Conservation (phyloP, 2,797 vertebrate genomes). For the Acrocephalus scirpaceus region DNA sequence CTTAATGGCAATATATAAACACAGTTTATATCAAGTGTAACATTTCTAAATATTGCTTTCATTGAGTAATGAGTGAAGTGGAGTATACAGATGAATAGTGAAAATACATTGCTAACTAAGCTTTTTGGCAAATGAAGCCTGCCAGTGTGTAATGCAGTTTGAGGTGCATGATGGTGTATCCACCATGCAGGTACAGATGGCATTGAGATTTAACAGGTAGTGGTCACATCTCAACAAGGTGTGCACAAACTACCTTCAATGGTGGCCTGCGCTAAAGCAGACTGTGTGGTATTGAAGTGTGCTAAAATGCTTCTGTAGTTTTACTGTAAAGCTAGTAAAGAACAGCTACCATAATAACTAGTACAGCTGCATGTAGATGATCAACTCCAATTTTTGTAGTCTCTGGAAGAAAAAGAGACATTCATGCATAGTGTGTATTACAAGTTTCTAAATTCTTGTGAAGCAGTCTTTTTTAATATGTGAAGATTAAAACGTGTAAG, state of each 20-base stretch:
- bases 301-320: neutral
- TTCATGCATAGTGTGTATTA: neutral
- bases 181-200: accelerated
- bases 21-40: neutral
- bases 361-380: neutral
- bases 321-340: neutral
- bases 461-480: neutral
- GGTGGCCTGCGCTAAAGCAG: neutral
- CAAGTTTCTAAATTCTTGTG: neutral
- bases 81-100: neutral
- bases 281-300: neutral
- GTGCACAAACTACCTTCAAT: neutral
- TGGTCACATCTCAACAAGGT: neutral
- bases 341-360: neutral
- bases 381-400: neutral
- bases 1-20: neutral
- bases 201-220: neutral
- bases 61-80: neutral
- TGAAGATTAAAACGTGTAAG: neutral
- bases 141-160: neutral
- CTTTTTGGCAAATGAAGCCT: neutral
- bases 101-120: neutral
- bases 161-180: neutral
- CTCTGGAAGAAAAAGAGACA: neutral
- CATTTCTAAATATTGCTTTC: neutral